These are phyloP conservation scores for Epistrophella euchroma DNA, from an alignment of 2,888 invertebrate species.

Conservation along the genomic window DNA sequence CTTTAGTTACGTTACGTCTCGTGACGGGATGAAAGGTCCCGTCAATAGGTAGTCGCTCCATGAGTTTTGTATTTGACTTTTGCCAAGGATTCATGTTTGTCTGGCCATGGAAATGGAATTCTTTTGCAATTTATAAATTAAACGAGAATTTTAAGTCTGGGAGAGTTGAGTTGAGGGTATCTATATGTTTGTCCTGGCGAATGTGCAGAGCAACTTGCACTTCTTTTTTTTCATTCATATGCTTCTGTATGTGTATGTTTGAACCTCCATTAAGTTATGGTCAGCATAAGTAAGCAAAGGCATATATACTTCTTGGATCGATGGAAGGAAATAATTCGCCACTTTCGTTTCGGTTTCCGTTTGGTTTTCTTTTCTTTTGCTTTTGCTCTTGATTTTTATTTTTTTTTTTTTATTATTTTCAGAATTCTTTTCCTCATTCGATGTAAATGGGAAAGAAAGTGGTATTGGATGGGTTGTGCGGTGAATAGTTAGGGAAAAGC, in stretches of 20 bases:
- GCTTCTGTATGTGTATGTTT: not conserved
- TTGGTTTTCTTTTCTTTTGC: conserved; percentile 46
- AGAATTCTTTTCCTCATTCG: conserved; percentile 36
- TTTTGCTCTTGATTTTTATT: not conserved
- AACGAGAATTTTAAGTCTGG: conserved; percentile 26
- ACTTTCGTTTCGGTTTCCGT: conserved; percentile 69
- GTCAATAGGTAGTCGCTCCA: not conserved
- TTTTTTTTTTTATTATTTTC: conserved; percentile 13
- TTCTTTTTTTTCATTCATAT: not conserved
- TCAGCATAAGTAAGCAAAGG: conserved; percentile 45
- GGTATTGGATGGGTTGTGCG: not conserved
- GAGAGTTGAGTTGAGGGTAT: not conserved
- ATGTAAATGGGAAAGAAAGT: conserved; percentile 26
- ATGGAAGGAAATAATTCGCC: conserved; percentile 70
- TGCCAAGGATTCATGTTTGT: conserved; percentile 39
- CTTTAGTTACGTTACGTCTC: not conserved
- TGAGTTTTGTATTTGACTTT: conserved; percentile 49
- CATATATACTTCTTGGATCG: conserved; percentile 33
- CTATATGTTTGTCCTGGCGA: not conserved
- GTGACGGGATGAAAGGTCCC: not conserved
- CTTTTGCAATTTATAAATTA: conserved; percentile 68
- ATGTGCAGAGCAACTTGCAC: conserved; percentile 50
- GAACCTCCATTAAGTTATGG: conserved; percentile 41
- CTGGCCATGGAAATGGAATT: conserved; percentile 50
- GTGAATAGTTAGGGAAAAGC: conserved; percentile 2